Evolutionary conservation across 1,140 invertebrate species (phyloP).

Genomic region (Penaeus vannamei): DNA sequence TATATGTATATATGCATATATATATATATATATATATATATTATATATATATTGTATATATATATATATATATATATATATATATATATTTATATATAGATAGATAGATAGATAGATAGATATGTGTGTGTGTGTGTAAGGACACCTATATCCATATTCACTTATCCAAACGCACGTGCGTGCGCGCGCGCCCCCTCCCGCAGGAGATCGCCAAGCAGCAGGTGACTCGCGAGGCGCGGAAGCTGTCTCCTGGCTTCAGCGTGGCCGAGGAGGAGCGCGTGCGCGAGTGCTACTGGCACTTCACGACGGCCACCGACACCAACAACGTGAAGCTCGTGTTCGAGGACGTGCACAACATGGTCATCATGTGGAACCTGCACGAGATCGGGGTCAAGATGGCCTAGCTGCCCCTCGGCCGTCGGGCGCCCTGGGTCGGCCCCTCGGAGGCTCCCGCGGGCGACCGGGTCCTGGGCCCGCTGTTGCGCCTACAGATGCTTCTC

Average conservation of each 20-base stretch:
- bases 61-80: too few species aligned
- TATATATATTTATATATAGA: too few species aligned
- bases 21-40: too few species aligned
- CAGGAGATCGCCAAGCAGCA: slow-evolving; percentile 55
- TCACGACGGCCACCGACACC: slow-evolving; percentile 82
- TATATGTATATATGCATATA: too few species aligned
- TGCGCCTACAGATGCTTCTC: too few species aligned
- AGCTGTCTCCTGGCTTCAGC: slow-evolving; percentile 35
- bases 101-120: too few species aligned
- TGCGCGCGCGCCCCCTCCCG: background rate
- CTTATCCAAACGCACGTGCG: background rate
- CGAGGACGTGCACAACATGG: slow-evolving; percentile 81
- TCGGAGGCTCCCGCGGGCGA: background rate
- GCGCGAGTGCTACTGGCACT: slow-evolving; percentile 77
- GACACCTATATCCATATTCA: background rate
- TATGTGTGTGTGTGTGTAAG: too few species aligned
- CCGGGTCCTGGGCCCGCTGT: too few species aligned
- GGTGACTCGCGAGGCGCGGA: slow-evolving; percentile 34
- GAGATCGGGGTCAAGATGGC: slow-evolving; percentile 66
- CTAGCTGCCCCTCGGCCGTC: background rate
- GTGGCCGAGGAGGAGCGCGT: slow-evolving; percentile 4
- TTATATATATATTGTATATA: too few species aligned
- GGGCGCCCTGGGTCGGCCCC: background rate
- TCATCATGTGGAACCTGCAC: slow-evolving; percentile 76
- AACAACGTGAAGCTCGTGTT: slow-evolving; percentile 81